phyloP scores from a whole-genome alignment of 2,797 vertebrate species.

The Hyperoplus immaculatus region DNA sequence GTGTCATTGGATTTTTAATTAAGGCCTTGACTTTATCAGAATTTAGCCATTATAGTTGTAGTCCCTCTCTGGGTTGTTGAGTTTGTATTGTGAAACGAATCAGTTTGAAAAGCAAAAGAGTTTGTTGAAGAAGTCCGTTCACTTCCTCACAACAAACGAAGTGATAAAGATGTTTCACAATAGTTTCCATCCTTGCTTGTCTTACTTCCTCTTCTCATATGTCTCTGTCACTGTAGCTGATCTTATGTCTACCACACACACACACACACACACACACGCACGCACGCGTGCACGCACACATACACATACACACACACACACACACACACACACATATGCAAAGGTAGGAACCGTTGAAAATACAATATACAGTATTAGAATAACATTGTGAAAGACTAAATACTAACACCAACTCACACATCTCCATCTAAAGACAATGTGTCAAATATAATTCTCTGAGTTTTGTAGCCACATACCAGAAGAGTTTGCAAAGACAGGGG shows the following conservation, averaged over 20 bases:
- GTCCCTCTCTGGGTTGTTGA: neutral
- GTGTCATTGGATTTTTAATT: neutral
- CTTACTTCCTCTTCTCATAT: conserved; percentile 26
- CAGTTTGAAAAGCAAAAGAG: neutral
- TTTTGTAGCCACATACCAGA: too few species aligned
- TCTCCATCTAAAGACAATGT: too few species aligned
- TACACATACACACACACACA: too few species aligned
- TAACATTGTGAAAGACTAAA: too few species aligned
- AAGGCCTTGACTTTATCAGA: neutral
- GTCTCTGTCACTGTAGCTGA: neutral
- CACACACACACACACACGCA: too few species aligned
- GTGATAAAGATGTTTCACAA: neutral
- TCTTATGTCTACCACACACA: neutral
- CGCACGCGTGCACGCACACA: too few species aligned
- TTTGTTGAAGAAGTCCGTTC: neutral
- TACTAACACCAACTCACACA: too few species aligned
- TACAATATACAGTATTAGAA: too few species aligned
- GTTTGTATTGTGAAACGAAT: neutral
- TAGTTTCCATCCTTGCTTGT: conserved; percentile 21
- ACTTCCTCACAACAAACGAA: neutral
- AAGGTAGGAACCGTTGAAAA: too few species aligned
- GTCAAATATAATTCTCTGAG: too few species aligned
- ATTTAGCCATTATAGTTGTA: neutral
- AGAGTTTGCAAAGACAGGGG: too few species aligned
- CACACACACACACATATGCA: too few species aligned